A percentile compares a stretch with the other conserved stretches of the same genome.
phyloP scores from a whole-genome alignment of 92 coral and sea anemone species.

The Epizoanthus stellaris region DNA sequence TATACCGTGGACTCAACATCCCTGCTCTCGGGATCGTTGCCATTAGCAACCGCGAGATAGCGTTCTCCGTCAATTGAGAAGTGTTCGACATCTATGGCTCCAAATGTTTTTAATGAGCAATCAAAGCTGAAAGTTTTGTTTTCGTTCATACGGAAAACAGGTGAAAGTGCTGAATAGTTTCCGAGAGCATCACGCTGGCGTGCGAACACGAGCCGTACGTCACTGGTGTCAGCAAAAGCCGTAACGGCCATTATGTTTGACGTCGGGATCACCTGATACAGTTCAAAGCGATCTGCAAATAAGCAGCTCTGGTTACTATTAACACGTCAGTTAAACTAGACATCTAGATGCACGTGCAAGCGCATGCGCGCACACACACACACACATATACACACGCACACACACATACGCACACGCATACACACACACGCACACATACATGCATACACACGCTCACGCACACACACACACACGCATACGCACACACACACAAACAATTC shows the following conservation, averaged over 20 bases:
- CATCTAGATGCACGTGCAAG: too few species aligned
- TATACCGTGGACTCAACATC: background rate
- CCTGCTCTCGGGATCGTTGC: background rate
- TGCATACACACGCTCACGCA: too few species aligned
- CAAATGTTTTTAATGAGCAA: conserved; percentile 20
- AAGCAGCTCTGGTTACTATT: background rate
- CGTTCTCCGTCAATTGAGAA: conserved; percentile 15
- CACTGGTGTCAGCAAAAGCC: background rate
- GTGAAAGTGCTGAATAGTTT: background rate
- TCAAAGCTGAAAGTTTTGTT: background rate
- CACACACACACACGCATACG: too few species aligned
- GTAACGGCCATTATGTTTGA: conserved; percentile 11
- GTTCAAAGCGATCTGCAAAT: background rate
- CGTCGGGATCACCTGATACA: conserved; percentile 1
- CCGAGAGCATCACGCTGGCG: conserved; percentile 3
- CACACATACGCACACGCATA: too few species aligned
- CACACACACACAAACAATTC: too few species aligned
- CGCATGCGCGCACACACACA: too few species aligned
- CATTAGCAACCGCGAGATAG: conserved; percentile 14
- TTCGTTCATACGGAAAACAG: background rate
- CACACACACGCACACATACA: too few species aligned
- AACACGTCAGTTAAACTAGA: background rate
- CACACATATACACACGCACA: too few species aligned
- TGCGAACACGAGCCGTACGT: background rate
- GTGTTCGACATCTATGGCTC: conserved; percentile 17